Conservation (phyloP, 2,113 vertebrate species). For the Lota lota region DNA sequence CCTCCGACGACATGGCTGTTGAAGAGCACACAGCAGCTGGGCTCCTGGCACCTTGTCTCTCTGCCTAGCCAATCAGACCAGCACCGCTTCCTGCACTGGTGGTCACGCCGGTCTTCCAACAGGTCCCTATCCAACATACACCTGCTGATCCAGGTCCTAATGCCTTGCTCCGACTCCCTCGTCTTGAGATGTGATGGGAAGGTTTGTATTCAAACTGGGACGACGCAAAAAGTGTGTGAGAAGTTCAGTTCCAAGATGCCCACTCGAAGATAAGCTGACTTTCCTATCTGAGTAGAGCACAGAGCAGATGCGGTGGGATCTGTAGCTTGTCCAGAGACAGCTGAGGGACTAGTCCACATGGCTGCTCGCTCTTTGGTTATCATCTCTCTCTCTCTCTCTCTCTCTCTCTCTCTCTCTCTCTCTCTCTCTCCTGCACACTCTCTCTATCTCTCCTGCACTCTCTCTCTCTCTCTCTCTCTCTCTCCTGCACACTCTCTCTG, state of each 20-base stretch:
- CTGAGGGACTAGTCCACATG: no score
- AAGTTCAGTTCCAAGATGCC: not conserved
- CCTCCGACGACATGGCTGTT: constrained; percentile 69
- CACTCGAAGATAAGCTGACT: constrained; percentile 3
- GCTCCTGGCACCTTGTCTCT: not conserved
- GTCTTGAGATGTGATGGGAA: not conserved
- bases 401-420: not conserved
- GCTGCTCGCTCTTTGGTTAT: no score
- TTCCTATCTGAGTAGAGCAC: no score
- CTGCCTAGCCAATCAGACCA: not conserved
- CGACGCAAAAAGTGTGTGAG: not conserved
- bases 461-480: not conserved
- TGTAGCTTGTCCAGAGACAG: no score
- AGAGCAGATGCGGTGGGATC: no score
- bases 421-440: constrained; percentile 4
- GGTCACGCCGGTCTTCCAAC: not conserved
- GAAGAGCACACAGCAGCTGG: not conserved
- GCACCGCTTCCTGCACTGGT: not conserved
- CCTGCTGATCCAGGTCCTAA: not conserved
- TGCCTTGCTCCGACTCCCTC: not conserved
- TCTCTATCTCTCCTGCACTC: not conserved
- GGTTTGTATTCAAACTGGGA: not conserved
- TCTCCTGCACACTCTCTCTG: not conserved
- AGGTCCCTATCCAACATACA: no score
- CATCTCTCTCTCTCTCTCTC: constrained; percentile 2